These are phyloP conservation scores for Brevipalpus yothersi DNA, from an alignment of 1,140 invertebrate species.

Conservation along the genomic window DNA sequence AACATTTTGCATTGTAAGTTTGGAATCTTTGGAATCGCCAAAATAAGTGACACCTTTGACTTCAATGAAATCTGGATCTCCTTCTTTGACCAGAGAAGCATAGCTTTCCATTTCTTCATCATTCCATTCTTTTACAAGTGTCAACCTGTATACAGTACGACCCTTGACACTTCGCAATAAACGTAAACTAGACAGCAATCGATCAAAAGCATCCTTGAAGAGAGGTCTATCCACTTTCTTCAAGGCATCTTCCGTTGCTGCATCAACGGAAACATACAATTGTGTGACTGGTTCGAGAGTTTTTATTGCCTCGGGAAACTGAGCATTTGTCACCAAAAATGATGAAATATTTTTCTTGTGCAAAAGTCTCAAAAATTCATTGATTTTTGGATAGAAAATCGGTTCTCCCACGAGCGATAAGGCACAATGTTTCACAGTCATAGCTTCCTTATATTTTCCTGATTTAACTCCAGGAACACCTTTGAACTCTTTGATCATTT, in stretches of 20 bases:
- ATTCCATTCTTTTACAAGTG: slow-evolving; percentile 35
- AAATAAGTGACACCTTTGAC: slow-evolving; percentile 39
- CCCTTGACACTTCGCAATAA: slow-evolving; percentile 30
- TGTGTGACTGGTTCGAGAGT: slow-evolving; percentile 32
- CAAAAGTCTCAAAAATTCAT: slow-evolving; percentile 27
- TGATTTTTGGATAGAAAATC: slow-evolving; percentile 41
- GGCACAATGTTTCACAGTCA: slow-evolving; percentile 30
- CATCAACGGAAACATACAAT: slow-evolving; percentile 37
- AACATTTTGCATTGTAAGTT: slow-evolving; percentile 36
- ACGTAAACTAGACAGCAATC: slow-evolving; percentile 30
- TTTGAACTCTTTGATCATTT: slow-evolving; percentile 35
- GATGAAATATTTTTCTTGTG: slow-evolving; percentile 29
- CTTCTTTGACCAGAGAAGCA: slow-evolving; percentile 29
- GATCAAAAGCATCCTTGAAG: slow-evolving; percentile 35
- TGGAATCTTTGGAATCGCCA: slow-evolving; percentile 27
- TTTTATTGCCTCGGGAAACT: slow-evolving; percentile 34
- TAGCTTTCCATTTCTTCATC: slow-evolving; percentile 33
- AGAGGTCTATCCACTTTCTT: slow-evolving; percentile 37
- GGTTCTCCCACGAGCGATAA: slow-evolving; percentile 38
- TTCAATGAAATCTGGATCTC: slow-evolving; percentile 38
- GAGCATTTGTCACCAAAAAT: slow-evolving; percentile 35
- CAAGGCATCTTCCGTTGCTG: slow-evolving; percentile 33
- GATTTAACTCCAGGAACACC: slow-evolving; percentile 33
- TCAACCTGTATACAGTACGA: slow-evolving; percentile 36
- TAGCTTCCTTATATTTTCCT: slow-evolving; percentile 28